Conservation (phyloP, 2,113 vertebrate genomes). For the Dasypus novemcinctus region DNA sequence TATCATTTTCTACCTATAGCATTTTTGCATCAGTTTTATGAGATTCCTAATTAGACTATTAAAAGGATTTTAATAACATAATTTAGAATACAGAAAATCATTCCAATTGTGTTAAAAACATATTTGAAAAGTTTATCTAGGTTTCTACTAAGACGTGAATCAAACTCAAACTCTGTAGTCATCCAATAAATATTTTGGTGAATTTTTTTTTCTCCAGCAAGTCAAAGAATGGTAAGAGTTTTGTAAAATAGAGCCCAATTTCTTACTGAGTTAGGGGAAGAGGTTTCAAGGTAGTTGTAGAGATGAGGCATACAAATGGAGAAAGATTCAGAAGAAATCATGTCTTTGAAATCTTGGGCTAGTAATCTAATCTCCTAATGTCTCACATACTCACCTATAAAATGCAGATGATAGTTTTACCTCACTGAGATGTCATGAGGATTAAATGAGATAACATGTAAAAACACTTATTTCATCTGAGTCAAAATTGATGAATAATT, state of each 20-base stretch:
- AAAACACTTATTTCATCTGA: background rate
- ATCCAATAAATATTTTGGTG: constrained; percentile 24
- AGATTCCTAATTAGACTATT: background rate
- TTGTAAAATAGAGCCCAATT: background rate
- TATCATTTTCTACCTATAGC: background rate
- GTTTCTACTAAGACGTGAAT: background rate
- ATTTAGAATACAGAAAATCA: background rate
- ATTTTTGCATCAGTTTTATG: background rate
- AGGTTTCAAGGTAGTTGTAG: background rate
- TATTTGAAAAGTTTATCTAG: background rate
- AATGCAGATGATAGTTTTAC: background rate
- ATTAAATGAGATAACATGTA: background rate
- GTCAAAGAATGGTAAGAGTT: background rate
- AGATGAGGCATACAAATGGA: background rate
- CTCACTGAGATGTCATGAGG: background rate
- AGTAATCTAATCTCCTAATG: background rate
- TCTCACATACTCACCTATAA: background rate
- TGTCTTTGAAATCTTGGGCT: background rate
- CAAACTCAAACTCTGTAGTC: background rate
- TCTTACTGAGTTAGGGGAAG: background rate
- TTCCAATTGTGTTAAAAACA: background rate
- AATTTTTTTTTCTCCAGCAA: background rate
- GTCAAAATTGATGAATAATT: background rate
- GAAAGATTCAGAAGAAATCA: background rate
- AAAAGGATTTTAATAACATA: constrained; percentile 4